phyloP scores from a whole-genome alignment of 1,140 invertebrate species.

The Neodiprion fabricii region DNA sequence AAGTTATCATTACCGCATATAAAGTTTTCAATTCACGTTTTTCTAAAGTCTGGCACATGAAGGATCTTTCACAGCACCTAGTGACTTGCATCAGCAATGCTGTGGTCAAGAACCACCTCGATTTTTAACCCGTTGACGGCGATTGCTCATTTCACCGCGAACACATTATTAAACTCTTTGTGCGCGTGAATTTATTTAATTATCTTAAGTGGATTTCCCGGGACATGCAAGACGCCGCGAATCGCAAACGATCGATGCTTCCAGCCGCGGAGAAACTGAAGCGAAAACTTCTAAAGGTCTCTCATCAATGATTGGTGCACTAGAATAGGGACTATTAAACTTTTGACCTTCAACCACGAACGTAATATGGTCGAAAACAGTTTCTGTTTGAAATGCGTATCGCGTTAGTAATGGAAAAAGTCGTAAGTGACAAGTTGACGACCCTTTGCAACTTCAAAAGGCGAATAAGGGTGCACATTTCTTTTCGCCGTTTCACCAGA shows the following conservation, averaged over 20 bases:
- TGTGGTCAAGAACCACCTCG: slow-evolving; percentile 1
- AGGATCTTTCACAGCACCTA: background rate
- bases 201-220: slow-evolving; percentile 17
- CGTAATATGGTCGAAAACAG: no score
- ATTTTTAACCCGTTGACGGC: slow-evolving; percentile 11
- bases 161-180: slow-evolving; percentile 9
- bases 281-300: slow-evolving; percentile 15
- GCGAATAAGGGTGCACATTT: no score
- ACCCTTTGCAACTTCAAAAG: no score
- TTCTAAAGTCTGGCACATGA: no score
- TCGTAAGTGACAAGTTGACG: no score
- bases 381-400: no score
- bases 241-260: slow-evolving; percentile 4
- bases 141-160: slow-evolving; percentile 17
- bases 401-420: no score
- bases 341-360: no score
- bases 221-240: slow-evolving; percentile 11
- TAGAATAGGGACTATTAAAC: no score
- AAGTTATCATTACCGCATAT: slow-evolving; percentile 14
- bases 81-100: slow-evolving; percentile 7
- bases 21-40: slow-evolving; percentile 10
- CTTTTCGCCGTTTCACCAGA: no score
- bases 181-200: slow-evolving; percentile 7
- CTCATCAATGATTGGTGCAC: background rate
- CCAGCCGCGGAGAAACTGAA: slow-evolving; percentile 11